A percentile compares a stretch with the other conserved stretches of the same genome.
These are phyloP conservation scores for Asbolus verrucosus DNA, from an alignment of 1,140 invertebrate genomes.

Conservation along the genomic window DNA sequence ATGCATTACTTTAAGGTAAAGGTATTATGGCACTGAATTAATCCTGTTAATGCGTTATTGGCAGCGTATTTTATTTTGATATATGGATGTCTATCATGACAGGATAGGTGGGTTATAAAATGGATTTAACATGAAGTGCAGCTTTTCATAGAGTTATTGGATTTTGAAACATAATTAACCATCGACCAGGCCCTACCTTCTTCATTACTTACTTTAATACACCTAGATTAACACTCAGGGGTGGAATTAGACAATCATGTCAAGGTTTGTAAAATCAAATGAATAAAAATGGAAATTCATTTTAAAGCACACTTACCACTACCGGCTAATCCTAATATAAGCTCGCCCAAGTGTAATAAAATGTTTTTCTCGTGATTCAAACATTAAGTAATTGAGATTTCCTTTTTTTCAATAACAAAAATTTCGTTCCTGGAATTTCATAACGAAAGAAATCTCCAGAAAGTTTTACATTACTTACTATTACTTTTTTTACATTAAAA, in stretches of 20 bases:
- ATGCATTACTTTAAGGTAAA: too few species aligned
- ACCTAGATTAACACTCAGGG: slow-evolving; percentile 23
- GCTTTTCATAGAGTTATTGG: slow-evolving; percentile 51
- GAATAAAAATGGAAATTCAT: slow-evolving; percentile 22
- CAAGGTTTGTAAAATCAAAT: slow-evolving; percentile 32
- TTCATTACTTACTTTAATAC: slow-evolving; percentile 47
- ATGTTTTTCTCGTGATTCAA: too few species aligned
- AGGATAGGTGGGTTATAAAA: slow-evolving; percentile 45
- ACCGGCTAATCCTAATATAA: too few species aligned
- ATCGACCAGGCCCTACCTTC: slow-evolving; percentile 41
- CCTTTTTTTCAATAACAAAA: too few species aligned
- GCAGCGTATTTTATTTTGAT: slow-evolving; percentile 50
- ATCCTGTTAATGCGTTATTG: slow-evolving; percentile 52
- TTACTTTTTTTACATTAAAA: too few species aligned
- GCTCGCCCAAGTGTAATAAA: too few species aligned
- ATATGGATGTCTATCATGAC: slow-evolving; percentile 47
- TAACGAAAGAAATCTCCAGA: too few species aligned
- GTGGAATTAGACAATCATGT: slow-evolving; percentile 35
- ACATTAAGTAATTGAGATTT: too few species aligned
- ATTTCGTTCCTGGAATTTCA: too few species aligned
- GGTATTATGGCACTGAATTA: slow-evolving; percentile 37
- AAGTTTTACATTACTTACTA: too few species aligned
- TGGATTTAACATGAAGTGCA: slow-evolving; percentile 42
- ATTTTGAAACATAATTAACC: slow-evolving; percentile 50
- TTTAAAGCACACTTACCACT: neutral